These are phyloP conservation scores for Trididemnum nubilum DNA, from an alignment of 23 tunicate species.

Conservation along the genomic window DNA sequence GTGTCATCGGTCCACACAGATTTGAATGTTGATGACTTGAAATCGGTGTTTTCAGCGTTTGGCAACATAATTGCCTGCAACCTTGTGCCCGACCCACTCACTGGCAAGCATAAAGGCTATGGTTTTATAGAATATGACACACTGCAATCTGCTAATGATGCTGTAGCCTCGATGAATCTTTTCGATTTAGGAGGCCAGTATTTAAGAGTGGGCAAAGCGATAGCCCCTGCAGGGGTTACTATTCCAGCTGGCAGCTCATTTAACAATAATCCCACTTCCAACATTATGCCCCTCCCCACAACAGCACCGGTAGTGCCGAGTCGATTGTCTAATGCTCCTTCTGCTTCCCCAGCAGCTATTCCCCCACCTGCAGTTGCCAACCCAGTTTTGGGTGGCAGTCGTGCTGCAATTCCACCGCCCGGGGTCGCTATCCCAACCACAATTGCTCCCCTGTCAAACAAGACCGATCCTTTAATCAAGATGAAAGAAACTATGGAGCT, in stretches of 20 bases:
- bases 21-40: constrained; percentile 76
- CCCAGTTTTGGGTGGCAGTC: constrained; percentile 7
- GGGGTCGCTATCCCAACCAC: constrained; percentile 54
- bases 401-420: constrained; percentile 49
- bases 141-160: constrained; percentile 87
- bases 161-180: constrained; percentile 88
- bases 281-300: constrained; percentile 8
- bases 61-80: constrained; percentile 82
- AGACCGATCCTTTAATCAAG: constrained; percentile 11
- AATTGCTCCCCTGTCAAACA: constrained; percentile 40
- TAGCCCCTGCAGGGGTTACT: constrained; percentile 79
- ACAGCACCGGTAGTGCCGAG: neutral
- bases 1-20: constrained; percentile 89
- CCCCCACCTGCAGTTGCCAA: constrained; percentile 45
- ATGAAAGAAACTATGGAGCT: constrained; percentile 59
- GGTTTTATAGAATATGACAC: constrained; percentile 96
- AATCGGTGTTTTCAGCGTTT: constrained; percentile 92
- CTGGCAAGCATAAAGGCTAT: constrained; percentile 92
- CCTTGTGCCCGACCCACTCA: constrained; percentile 71
- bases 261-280: constrained; percentile 42
- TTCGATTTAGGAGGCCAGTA: constrained; percentile 97
- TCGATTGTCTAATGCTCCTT: neutral
- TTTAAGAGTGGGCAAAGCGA: constrained; percentile 90
- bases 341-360: constrained; percentile 15
- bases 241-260: constrained; percentile 79